Base-by-base conservation (phyloP, 2,113 vertebrate species). In the Cairina moschata region DNA sequence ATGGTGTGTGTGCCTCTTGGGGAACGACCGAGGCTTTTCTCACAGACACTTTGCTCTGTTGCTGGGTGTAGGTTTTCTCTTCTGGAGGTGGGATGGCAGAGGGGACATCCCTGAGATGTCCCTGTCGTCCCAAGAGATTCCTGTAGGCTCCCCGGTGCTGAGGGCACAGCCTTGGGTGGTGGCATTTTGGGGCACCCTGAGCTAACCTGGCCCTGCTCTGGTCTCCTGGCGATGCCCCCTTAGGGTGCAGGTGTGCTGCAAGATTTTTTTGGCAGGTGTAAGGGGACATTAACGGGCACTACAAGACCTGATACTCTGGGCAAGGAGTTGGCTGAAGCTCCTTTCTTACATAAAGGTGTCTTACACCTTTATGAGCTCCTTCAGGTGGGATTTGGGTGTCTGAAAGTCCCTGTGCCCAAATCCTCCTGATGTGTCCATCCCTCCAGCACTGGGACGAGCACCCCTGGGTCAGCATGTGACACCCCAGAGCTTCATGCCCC, bases 341-440 rank as follows among this genome's bases (percentile, higher is more conserved):
- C 25, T 40, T 40, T 40, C 38, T 40, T 40, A 40, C 38, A 40
- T 40, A 40, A 40, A 40, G 38, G 38, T 40, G 38, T 40, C 38
- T 40, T 40, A 40, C 38, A 40, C 38, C 38, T 40, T 40, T 40
- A 40, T 40, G 59, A 17, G 17, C 44, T 38, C 17, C 23, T 7
- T 36, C 14, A 29, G 13, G 75, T n/a, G 62, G 46, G 56, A 63
- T 87, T 4, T 44, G 40, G 46, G 9, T 29, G 25, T 55, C 85
- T 21, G 28, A 65, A 26, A 9, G 7, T 48, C 6, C 15, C 62
- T 72, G 40, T 72, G 71, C 36, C 34, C 42, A 40, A 89, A 12
- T 29, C 34, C 8, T 76, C 25, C 29, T 3, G 4, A 25, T 16
- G 3, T 0, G 1, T 34, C 34, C 7, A 2, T 40, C 23, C 3